phyloP scores from a whole-genome alignment of 2,888 invertebrate species.

The Ophion obscuratus region DNA sequence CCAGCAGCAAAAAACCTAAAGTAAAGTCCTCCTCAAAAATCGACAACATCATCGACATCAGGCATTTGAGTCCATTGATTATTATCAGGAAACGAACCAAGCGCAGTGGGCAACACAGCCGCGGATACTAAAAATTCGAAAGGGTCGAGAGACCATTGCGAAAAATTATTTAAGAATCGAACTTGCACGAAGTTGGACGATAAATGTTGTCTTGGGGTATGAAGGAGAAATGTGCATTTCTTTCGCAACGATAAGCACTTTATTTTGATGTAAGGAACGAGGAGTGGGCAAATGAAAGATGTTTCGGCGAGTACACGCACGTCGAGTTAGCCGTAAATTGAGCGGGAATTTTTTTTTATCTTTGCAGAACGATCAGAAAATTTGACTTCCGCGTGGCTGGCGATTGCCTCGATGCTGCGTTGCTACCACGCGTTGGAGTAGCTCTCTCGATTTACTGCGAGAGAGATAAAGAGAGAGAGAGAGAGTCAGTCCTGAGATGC shows the following conservation, averaged over 20 bases:
- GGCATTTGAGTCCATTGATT: not conserved
- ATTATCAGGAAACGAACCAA: not conserved
- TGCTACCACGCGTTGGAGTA: constrained; percentile 35
- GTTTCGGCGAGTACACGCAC: constrained; percentile 1
- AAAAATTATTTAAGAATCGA: not conserved
- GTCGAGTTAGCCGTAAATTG: constrained; percentile 52
- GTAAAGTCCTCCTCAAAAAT: not conserved
- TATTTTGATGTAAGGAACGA: not conserved
- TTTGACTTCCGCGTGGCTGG: constrained; percentile 70
- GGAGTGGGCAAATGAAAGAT: constrained; percentile 2
- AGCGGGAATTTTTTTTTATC: constrained; percentile 58
- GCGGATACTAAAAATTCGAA: not conserved
- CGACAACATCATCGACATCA: not conserved
- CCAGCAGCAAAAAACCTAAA: not conserved
- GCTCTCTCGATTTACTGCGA: constrained; percentile 28
- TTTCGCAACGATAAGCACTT: not conserved
- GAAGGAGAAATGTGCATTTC: not conserved
- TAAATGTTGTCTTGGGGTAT: not conserved
- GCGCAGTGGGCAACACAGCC: not conserved
- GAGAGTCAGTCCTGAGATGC: constrained; percentile 11
- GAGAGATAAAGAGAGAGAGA: constrained; percentile 2
- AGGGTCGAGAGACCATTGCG: not conserved
- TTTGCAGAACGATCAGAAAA: constrained; percentile 61
- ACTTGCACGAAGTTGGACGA: not conserved
- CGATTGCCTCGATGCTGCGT: constrained; percentile 35